A percentile compares a stretch with the other conserved stretches of the same genome.
phyloP scores from a whole-genome alignment of 2,797 vertebrate genomes.

The Trachurus trachurus region DNA sequence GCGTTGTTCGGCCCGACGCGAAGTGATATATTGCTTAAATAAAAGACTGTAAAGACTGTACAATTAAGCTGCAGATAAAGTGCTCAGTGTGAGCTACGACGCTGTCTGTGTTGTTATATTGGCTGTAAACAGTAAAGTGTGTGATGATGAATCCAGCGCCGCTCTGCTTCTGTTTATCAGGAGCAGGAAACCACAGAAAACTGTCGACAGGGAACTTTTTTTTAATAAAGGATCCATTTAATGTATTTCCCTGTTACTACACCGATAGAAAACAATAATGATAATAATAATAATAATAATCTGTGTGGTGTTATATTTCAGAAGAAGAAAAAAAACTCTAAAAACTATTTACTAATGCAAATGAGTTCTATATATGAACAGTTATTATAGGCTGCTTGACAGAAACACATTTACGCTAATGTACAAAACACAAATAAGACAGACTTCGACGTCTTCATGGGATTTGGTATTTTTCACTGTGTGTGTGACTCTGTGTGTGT shows the following conservation, averaged over 20 bases:
- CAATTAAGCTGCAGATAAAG: no score
- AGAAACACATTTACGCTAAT: slow-evolving; percentile 20
- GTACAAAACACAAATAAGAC: neutral
- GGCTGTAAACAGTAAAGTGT: no score
- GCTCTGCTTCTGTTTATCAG: no score
- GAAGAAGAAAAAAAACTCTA: neutral
- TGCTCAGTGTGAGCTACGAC: no score
- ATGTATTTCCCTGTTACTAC: neutral
- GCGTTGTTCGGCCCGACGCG: no score
- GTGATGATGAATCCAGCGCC: no score
- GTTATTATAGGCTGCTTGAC: neutral
- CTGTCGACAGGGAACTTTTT: neutral
- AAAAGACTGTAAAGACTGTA: no score
- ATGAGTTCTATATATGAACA: slow-evolving; percentile 5
- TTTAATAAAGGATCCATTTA: neutral
- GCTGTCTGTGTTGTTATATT: no score
- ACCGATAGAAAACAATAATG: neutral
- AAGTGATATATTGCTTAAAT: no score
- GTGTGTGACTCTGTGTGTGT: slow-evolving; percentile 21
- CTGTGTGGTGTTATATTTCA: neutral
- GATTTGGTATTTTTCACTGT: slow-evolving; percentile 11
- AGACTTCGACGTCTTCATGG: neutral
- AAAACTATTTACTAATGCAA: neutral
- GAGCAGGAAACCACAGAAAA: neutral
- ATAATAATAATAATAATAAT: neutral